Conservation (phyloP, 2,888 invertebrate genomes). For the Drosophila mercatorum region DNA sequence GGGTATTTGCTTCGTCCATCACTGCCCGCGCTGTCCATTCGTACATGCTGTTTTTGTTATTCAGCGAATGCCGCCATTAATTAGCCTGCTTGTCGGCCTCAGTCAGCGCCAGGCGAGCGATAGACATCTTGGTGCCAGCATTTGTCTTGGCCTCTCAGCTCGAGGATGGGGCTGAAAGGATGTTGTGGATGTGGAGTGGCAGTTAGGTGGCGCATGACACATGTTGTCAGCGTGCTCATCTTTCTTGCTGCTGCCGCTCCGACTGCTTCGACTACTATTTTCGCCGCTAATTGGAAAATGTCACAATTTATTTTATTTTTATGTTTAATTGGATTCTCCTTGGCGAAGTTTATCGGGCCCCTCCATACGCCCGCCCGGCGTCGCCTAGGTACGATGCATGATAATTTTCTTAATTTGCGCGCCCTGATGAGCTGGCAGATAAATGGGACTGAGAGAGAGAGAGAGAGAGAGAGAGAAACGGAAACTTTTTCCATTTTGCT, state of each 20-base stretch:
- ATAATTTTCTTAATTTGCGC: constrained; percentile 78
- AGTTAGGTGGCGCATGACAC: constrained; percentile 60
- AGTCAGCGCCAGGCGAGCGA: constrained; percentile 50
- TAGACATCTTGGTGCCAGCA: constrained; percentile 79
- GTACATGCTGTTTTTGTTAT: constrained; percentile 42
- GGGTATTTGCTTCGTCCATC: background rate
- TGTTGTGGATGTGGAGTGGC: constrained; percentile 3
- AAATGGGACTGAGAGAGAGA: constrained; percentile 5
- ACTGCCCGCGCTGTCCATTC: background rate
- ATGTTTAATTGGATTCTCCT: constrained; percentile 75
- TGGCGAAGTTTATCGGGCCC: constrained; percentile 46
- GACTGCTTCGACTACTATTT: constrained; percentile 53
- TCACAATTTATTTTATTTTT: constrained; percentile 79
- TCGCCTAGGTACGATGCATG: constrained; percentile 76
- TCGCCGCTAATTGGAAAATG: constrained; percentile 77
- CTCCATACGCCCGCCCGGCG: constrained; percentile 14
- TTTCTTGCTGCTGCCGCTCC: constrained; percentile 50
- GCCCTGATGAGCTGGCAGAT: constrained; percentile 67
- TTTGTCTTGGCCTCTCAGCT: constrained; percentile 55
- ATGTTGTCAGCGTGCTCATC: constrained; percentile 76
- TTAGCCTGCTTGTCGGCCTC: constrained; percentile 61
- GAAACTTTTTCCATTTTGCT: constrained; percentile 76
- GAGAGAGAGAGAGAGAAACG: constrained; percentile 16
- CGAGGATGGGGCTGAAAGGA: background rate
- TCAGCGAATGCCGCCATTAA: constrained; percentile 71